phyloP scores from a whole-genome alignment of 2,797 vertebrate species.

The Mus minutoides region DNA sequence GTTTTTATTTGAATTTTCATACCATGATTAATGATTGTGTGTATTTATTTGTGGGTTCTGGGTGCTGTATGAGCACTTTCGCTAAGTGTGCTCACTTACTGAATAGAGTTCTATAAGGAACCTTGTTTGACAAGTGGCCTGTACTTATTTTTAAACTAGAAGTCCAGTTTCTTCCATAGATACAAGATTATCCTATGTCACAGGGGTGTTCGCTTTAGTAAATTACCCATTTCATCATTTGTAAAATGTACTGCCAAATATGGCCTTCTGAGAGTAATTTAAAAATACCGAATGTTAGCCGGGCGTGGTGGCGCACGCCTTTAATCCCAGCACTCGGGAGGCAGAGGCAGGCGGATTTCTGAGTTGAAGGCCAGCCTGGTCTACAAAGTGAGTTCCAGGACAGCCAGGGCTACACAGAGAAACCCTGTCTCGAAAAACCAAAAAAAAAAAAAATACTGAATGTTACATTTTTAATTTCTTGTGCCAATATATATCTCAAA shows the following conservation, averaged over 20 bases:
- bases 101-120: neutral
- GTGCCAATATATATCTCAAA: too few relatives aligned
- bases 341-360: too few relatives aligned
- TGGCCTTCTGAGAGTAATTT: neutral
- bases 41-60: constrained; percentile 15
- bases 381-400: too few relatives aligned
- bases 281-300: neutral
- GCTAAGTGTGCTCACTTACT: constrained; percentile 18
- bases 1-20: constrained; percentile 9
- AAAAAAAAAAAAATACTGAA: neutral
- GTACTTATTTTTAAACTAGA: constrained; percentile 36
- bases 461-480: neutral
- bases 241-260: neutral
- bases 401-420: too few relatives aligned
- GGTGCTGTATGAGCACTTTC: neutral
- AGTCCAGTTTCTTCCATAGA: neutral
- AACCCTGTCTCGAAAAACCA: too few relatives aligned
- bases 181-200: neutral
- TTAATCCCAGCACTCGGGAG: too few relatives aligned
- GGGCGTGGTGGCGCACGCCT: too few relatives aligned
- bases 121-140: neutral
- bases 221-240: neutral
- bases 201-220: neutral
- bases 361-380: too few relatives aligned
- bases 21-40: neutral